Base-by-base conservation (phyloP, 2,888 invertebrate genomes). In the Prenolepis imparis region DNA sequence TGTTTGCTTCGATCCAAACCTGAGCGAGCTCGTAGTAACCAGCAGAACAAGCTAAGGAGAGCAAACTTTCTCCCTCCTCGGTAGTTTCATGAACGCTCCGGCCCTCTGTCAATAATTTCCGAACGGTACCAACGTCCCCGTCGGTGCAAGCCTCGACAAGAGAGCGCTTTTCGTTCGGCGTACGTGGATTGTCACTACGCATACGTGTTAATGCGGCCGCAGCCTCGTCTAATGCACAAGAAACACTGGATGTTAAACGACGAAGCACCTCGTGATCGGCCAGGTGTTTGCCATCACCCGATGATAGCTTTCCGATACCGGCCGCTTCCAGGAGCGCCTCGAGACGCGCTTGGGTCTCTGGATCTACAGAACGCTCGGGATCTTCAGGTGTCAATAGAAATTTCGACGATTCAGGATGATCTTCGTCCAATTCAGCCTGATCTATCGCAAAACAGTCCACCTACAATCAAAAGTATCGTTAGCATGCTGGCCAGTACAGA, bases 11-110 rank as follows among this genome's bases (percentile, higher is more conserved):
- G 28, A 64, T 55, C 89, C 92, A 90, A 95, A 98, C 98, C 96
- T 99, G 98, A 91, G 99, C 99, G 91, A 99, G 96, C 95, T 99
- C 99, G 96, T 98, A 99, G 95, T 99, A 99, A 72, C 99, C 99
- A 86, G 99, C 99, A 86, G 99, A 98, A 95, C 99, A 99, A 86
- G 99, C 99, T 92, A 99, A 97, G 80, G 99, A 99, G 87, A 99
- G 96, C 87, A 99, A 96, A 93, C 98, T 98, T 95, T 99, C 99
- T 90, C 99, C 99, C 95, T 99, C 99, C 95, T 99, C 99, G 85
- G 98, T 98, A 88, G 99, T 98, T 96, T 99, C 99, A 96, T 98
- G 98, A 86, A 99, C 98, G 93, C 98, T 98, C 84, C 98, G 96
- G 73, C 99, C 99, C 95, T 99, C 99, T 72, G 98, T 98, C 85